These are phyloP conservation scores for Brachionus rubens DNA, from an alignment of 1,140 invertebrate species.

Conservation along the genomic window DNA sequence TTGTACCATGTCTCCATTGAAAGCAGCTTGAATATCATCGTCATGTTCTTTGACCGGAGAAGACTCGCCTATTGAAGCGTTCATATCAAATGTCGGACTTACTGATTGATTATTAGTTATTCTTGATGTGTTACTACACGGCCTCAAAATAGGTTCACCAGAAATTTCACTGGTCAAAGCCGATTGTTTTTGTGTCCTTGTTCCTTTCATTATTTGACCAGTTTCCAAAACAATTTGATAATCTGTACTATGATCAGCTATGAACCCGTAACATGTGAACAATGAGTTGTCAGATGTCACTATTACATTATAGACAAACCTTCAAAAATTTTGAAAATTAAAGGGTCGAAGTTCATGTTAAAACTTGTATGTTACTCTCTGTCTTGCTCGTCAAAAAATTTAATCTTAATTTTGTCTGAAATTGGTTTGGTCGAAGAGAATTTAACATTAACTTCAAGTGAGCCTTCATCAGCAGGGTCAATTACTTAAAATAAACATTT, in stretches of 20 bases:
- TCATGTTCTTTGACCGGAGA: slow-evolving; percentile 3
- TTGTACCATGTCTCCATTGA: slow-evolving; percentile 20
- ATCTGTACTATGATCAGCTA: slow-evolving; percentile 56
- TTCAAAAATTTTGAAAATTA: slow-evolving; percentile 47
- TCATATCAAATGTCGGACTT: slow-evolving; percentile 43
- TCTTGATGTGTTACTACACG: slow-evolving; percentile 21
- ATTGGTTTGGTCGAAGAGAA: slow-evolving; percentile 55
- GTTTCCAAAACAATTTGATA: slow-evolving; percentile 60
- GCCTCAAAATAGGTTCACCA: slow-evolving; percentile 38
- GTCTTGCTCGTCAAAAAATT: slow-evolving; percentile 41
- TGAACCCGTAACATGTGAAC: slow-evolving; percentile 58
- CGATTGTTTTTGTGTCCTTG: not conserved
- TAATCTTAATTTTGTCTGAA: slow-evolving; percentile 49
- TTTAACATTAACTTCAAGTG: slow-evolving; percentile 49
- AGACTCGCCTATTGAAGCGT: not conserved
- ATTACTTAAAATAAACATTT: slow-evolving; percentile 46
- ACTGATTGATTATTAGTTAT: slow-evolving; percentile 24
- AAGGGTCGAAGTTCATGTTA: not conserved
- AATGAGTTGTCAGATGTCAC: slow-evolving; percentile 60
- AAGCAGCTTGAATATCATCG: slow-evolving; percentile 37
- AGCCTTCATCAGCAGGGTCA: not conserved
- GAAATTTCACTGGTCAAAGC: slow-evolving; percentile 16
- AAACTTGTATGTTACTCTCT: slow-evolving; percentile 5
- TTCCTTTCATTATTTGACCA: slow-evolving; percentile 46
- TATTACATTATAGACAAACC: slow-evolving; percentile 53